These are phyloP conservation scores for Turritopsis rubra DNA, from an alignment of 30 jellyfish, hydroid and myxozoan species.

Conservation along the genomic window DNA sequence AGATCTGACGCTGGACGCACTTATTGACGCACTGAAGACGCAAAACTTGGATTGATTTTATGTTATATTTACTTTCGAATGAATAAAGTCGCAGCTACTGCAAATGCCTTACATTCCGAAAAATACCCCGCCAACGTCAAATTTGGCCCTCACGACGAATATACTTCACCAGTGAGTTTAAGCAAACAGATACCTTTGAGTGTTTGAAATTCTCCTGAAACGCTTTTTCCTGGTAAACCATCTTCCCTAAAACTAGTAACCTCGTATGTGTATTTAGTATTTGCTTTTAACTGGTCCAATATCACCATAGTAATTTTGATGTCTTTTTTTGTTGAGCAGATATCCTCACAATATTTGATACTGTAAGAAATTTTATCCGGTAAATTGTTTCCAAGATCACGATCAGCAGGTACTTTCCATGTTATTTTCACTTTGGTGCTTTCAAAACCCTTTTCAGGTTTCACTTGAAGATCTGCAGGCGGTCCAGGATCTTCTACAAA, in stretches of 20 bases:
- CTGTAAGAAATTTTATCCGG: neutral
- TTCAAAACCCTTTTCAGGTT: constrained; percentile 4
- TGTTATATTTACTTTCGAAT: too few species aligned
- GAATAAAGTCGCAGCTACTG: too few species aligned
- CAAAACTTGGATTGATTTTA: too few species aligned
- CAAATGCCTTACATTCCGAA: too few species aligned
- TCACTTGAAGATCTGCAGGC: neutral
- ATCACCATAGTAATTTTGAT: neutral
- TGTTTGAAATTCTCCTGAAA: neutral
- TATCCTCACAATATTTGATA: neutral
- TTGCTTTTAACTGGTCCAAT: neutral
- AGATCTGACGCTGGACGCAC: too few species aligned
- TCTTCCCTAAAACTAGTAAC: neutral
- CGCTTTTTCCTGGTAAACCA: neutral
- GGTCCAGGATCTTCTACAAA: neutral
- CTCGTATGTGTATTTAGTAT: neutral
- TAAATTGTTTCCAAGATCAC: neutral
- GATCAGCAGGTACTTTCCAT: neutral
- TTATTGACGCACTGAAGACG: too few species aligned
- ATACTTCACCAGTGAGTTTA: neutral
- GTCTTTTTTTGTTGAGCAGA: neutral
- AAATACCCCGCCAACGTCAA: too few species aligned
- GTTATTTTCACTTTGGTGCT: neutral
- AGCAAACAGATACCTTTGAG: neutral
- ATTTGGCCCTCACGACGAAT: too few species aligned